Conservation (phyloP, 1,140 invertebrate species). For the Proales similis region DNA sequence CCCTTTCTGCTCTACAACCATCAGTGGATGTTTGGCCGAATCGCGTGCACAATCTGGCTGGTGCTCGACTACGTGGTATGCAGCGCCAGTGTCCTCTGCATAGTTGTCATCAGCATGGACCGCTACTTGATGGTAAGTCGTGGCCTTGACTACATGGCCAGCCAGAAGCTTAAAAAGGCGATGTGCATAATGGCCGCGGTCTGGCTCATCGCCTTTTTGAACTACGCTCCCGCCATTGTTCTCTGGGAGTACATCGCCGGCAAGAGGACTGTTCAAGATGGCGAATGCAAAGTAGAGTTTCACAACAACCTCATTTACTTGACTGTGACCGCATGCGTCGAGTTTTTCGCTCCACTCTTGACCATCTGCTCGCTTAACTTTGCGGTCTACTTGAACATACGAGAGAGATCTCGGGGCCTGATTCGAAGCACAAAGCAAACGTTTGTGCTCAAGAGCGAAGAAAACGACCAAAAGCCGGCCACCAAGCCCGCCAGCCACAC, state of each 20-base stretch:
- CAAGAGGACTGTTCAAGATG: constrained; percentile 38
- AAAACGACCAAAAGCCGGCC: neutral
- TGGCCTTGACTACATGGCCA: constrained; percentile 33
- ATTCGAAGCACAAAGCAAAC: constrained; percentile 22
- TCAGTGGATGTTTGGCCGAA: constrained; percentile 35
- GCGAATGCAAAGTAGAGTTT: constrained; percentile 41
- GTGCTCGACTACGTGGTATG: constrained; percentile 39
- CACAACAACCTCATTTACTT: constrained; percentile 40
- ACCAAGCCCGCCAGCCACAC: no score
- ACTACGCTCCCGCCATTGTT: constrained; percentile 41
- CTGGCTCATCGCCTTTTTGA: constrained; percentile 40
- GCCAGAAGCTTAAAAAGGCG: constrained; percentile 11
- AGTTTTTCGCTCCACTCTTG: constrained; percentile 42
- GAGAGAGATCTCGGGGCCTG: constrained; percentile 38
- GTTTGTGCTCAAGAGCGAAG: neutral
- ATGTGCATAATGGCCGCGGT: constrained; percentile 38
- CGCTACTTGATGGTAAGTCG: constrained; percentile 37
- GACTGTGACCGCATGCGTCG: constrained; percentile 39
- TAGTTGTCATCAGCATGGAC: constrained; percentile 39
- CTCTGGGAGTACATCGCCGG: constrained; percentile 41
- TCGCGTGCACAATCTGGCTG: constrained; percentile 37
- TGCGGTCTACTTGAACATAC: constrained; percentile 41
- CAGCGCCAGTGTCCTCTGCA: constrained; percentile 38
- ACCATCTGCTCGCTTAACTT: constrained; percentile 40
- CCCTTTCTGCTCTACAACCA: constrained; percentile 32